Conservation (phyloP, 2,888 invertebrate genomes). For the Dynastes tityus region DNA sequence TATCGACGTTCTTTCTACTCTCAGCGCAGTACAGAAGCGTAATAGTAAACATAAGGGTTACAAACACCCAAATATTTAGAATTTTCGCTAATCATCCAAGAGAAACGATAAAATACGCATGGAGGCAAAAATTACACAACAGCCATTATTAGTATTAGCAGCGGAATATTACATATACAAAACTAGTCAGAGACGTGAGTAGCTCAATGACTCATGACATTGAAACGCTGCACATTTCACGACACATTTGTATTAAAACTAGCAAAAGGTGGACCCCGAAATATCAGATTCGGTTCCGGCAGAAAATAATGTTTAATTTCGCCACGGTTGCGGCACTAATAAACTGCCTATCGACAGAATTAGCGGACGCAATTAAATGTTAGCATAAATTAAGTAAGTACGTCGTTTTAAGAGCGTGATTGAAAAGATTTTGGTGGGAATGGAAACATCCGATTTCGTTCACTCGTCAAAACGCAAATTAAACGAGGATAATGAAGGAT, state of each 20-base stretch:
- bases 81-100: conserved; percentile 9
- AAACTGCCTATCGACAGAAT: neutral
- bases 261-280: conserved; percentile 12
- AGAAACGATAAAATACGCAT: neutral
- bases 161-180: conserved; percentile 24
- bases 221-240: conserved; percentile 41
- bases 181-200: conserved; percentile 33
- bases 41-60: neutral
- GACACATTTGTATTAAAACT: conserved; percentile 34
- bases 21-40: conserved; percentile 2
- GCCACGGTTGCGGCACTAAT: neutral
- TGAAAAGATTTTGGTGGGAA: no score
- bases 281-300: neutral
- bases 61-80: neutral
- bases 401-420: neutral
- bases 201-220: conserved; percentile 41
- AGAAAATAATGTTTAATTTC: neutral
- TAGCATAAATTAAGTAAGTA: neutral
- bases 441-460: no score
- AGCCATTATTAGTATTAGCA: conserved; percentile 28
- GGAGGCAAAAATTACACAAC: conserved; percentile 29
- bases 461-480: no score
- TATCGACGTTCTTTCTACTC: conserved; percentile 3
- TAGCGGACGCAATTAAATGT: conserved; percentile 5
- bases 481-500: no score